Evolutionary conservation across 2,797 vertebrate species (phyloP), one percentile per base, ranked within the genome.

Genomic region (Remorina albescens): DNA sequence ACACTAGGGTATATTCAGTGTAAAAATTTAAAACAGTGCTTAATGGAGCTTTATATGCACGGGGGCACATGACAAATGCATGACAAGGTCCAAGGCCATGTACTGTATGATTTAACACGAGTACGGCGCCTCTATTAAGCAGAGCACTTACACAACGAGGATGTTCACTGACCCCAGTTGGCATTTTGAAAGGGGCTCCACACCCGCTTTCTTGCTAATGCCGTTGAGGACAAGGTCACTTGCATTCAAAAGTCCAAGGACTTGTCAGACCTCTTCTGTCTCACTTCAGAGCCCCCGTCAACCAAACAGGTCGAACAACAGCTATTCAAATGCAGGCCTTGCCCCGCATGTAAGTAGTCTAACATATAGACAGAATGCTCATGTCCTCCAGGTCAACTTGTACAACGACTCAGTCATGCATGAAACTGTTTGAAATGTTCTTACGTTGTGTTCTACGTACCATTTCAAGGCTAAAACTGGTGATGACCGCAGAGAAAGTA

Each of bases 121-220:
- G 64, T 51, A 18, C 6, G 0, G 5, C 16, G 39, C 16, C 34
- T 12, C 19, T 6, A 47, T 74, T 54, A 61, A 54, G 11, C 11
- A n/a, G 16, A 51, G 13, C 54, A 26, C 59, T 74, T 80, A 26
- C 28, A 50, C 44, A 50, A 32, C 61, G 10, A n/a, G 3, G 25
- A 26, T 68, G 68, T 49, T 70, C 64, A 2, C 26, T 86, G 77
- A 85, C 79, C 67, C 49, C 16, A 7, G 2, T 46, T 69, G 73
- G 25, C 77, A 64, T 56, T 39, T 72, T 8, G 49, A 54, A 67
- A 67, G 55, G 64, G 60, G 71, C 59, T 55, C 46, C 18, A 74
- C 60, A 54, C 11, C 42, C 13, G 6, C 25, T 57, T n/a, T 44
- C 19, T 18, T 46, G 6, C 42, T 54, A 16, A 39, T 26, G 34